Conservation (phyloP, 2,888 invertebrate genomes). For the Tromatobia lineatoria region DNA sequence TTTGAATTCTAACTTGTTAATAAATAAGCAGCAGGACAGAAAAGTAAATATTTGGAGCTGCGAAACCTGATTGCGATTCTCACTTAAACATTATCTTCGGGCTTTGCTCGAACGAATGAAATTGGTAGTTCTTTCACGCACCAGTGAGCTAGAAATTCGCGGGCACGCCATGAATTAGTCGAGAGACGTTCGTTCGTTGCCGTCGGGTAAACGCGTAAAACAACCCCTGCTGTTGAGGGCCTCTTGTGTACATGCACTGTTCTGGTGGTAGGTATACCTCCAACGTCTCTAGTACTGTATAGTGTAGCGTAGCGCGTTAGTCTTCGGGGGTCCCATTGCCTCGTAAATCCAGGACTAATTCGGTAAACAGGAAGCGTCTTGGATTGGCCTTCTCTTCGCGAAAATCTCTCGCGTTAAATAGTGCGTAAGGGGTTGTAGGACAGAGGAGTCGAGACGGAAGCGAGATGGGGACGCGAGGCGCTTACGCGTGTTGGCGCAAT, state of each 20-base stretch:
- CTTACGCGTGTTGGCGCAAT: slow-evolving; percentile 72
- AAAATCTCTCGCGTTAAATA: slow-evolving; percentile 73
- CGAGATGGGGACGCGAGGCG: slow-evolving; percentile 58
- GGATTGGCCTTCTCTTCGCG: slow-evolving; percentile 67
- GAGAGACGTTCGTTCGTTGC: slow-evolving; percentile 61
- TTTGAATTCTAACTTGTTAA: no score
- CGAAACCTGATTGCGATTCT: slow-evolving; percentile 23
- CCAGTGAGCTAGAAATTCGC: slow-evolving; percentile 66
- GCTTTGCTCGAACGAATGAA: slow-evolving; percentile 38
- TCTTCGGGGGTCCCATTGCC: slow-evolving; percentile 64
- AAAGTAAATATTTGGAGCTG: slow-evolving; percentile 44
- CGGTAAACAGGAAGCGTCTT: slow-evolving; percentile 77
- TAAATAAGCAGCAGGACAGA: no score
- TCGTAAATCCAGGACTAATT: slow-evolving; percentile 75
- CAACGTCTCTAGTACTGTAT: slow-evolving; percentile 35
- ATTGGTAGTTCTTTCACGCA: slow-evolving; percentile 67
- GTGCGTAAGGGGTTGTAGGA: slow-evolving; percentile 75
- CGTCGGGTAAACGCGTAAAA: slow-evolving; percentile 57
- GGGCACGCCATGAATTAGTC: slow-evolving; percentile 67
- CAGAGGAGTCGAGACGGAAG: slow-evolving; percentile 41
- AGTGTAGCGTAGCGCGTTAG: slow-evolving; percentile 69
- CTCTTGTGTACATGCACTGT: slow-evolving; percentile 49
- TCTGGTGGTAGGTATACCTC: slow-evolving; percentile 2
- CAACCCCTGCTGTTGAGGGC: slow-evolving; percentile 50
- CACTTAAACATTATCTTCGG: slow-evolving; percentile 50